Conservation (phyloP, 2,113 vertebrate genomes). For the Pangasianodon hypophthalmus region DNA sequence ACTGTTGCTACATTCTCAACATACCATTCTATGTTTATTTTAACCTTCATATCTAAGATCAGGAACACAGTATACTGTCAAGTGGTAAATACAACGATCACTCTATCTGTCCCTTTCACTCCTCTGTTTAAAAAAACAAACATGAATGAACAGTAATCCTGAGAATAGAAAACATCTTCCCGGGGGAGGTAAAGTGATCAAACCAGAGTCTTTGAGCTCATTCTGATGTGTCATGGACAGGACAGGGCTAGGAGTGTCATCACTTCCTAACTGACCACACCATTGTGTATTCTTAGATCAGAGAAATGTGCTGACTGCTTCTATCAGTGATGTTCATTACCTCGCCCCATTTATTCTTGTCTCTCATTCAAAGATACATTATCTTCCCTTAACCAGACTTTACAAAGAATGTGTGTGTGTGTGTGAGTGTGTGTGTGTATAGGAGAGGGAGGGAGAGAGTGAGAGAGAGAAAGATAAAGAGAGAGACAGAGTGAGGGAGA, state of each 20-base stretch:
- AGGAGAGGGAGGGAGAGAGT: background rate
- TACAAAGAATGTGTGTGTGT: background rate
- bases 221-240: background rate
- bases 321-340: conserved; percentile 18
- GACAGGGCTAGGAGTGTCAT: conserved; percentile 15
- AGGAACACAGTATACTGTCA: background rate
- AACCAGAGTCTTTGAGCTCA: background rate
- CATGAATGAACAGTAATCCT: background rate
- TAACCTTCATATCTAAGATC: background rate
- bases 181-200: background rate
- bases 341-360: background rate
- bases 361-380: background rate
- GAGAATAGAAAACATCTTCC: background rate
- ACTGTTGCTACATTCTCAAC: conserved; percentile 4
- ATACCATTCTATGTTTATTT: conserved; percentile 7
- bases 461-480: background rate
- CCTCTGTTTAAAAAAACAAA: background rate
- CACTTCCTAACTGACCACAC: conserved; percentile 24
- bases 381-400: background rate
- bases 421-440: background rate
- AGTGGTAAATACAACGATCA: background rate
- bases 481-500: no score
- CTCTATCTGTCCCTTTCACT: background rate
- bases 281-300: conserved; percentile 23
- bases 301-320: conserved; percentile 17